Conservation (phyloP, 37 sponge, comb jelly and placozoan species). For the Halisarca cf. caerulea region DNA sequence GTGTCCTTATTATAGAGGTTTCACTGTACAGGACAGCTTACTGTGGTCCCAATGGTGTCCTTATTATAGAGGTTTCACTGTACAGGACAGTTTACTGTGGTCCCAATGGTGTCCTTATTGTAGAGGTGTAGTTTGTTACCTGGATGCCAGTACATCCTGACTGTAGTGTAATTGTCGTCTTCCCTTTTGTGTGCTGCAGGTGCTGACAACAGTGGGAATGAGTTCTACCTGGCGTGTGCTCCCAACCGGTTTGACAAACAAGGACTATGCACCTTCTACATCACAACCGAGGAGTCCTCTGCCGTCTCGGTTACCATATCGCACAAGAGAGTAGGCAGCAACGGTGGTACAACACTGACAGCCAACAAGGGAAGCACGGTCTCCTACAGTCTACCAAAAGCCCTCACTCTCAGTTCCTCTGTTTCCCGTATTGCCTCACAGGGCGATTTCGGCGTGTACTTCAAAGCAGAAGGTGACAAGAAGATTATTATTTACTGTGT, state of each 20-base stretch:
- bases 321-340: not conserved
- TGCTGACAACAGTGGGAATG: slow-evolving; percentile 7
- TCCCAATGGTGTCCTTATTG: too few relatives aligned
- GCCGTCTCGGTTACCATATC: not conserved
- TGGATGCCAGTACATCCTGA: too few relatives aligned
- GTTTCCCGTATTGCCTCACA: not conserved
- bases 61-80: too few relatives aligned
- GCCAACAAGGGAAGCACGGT: not conserved
- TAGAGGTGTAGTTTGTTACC: too few relatives aligned
- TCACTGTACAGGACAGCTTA: too few relatives aligned
- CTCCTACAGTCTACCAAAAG: not conserved
- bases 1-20: too few relatives aligned
- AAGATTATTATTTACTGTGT: slow-evolving; percentile 18
- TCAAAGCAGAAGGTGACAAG: not conserved
- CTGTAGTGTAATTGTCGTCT: too few relatives aligned
- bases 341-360: not conserved
- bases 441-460: not conserved
- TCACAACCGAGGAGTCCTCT: slow-evolving; percentile 7
- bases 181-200: too few relatives aligned
- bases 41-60: too few relatives aligned
- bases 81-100: too few relatives aligned
- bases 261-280: not conserved
- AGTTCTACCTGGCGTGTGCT: slow-evolving; percentile 18
- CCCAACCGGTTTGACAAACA: not conserved
- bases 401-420: not conserved